Evolutionary conservation across 2,797 vertebrate genomes (phyloP).

Genomic region (Enteromius radiatus): DNA sequence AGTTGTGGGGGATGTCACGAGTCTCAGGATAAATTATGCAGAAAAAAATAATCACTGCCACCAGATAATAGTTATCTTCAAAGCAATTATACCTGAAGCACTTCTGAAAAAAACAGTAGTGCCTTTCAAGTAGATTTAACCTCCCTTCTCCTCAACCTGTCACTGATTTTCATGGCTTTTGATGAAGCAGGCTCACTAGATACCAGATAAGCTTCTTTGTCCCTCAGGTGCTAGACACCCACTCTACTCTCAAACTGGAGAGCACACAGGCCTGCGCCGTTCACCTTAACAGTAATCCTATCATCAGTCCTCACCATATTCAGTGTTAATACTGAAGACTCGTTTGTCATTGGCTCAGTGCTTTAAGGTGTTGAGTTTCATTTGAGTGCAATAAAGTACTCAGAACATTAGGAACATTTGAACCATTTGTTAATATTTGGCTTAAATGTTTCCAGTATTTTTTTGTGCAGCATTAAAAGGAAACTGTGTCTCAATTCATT

Average conservation of each 20-base stretch:
- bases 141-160: constrained; percentile 50
- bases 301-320: constrained; percentile 20
- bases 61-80: constrained; percentile 61
- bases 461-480: constrained; percentile 47
- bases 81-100: constrained; percentile 48
- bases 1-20: constrained; percentile 61
- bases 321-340: constrained; percentile 24
- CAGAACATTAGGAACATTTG: background rate
- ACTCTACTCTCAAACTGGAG: constrained; percentile 42
- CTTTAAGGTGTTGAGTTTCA: constrained; percentile 1
- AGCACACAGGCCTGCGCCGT: constrained; percentile 11
- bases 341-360: background rate
- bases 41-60: constrained; percentile 59
- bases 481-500: constrained; percentile 70
- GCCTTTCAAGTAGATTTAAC: constrained; percentile 55
- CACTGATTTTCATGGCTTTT: constrained; percentile 50
- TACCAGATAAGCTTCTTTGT: constrained; percentile 52
- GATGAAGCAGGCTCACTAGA: constrained; percentile 50
- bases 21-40: constrained; percentile 64
- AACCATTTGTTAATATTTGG: background rate
- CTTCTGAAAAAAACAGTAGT: constrained; percentile 58
- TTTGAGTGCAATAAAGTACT: background rate
- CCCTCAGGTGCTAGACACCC: constrained; percentile 42
- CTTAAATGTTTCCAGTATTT: background rate
- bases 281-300: constrained; percentile 33